phyloP scores from a whole-genome alignment of 2,888 invertebrate species.

The Pachycephus smyrnensis region DNA sequence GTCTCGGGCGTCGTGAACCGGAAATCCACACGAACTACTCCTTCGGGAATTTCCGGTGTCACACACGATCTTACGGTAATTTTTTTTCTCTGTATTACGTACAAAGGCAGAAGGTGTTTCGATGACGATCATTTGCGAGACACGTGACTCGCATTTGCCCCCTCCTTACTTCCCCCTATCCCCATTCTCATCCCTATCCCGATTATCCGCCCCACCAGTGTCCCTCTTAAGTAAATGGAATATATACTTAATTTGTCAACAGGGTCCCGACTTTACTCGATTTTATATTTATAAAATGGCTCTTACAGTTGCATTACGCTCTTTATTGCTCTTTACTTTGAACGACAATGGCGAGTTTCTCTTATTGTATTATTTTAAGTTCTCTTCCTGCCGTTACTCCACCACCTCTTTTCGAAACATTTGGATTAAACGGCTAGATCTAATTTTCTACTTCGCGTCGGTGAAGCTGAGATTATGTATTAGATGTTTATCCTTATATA shows the following conservation, averaged over 20 bases:
- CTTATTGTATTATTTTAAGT: background rate
- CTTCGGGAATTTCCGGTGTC: conserved; percentile 9
- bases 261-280: background rate
- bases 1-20: conserved; percentile 19
- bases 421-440: background rate
- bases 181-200: background rate
- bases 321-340: background rate
- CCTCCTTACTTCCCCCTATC: background rate
- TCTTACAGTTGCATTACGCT: background rate
- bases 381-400: background rate
- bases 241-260: background rate
- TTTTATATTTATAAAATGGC: background rate
- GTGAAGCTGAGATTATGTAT: background rate
- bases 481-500: background rate
- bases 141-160: background rate
- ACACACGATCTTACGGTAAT: background rate
- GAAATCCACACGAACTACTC: background rate
- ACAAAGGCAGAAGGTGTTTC: background rate
- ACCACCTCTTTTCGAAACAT: background rate
- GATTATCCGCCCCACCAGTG: background rate
- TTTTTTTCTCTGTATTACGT: conserved; percentile 4
- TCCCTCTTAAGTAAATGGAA: background rate
- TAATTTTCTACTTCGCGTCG: background rate
- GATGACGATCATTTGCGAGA: background rate
- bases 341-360: background rate